A percentile compares a stretch with the other conserved stretches of the same genome.
Evolutionary conservation across 2,888 invertebrate species (phyloP).

Genomic region (Eilema griseolum): DNA sequence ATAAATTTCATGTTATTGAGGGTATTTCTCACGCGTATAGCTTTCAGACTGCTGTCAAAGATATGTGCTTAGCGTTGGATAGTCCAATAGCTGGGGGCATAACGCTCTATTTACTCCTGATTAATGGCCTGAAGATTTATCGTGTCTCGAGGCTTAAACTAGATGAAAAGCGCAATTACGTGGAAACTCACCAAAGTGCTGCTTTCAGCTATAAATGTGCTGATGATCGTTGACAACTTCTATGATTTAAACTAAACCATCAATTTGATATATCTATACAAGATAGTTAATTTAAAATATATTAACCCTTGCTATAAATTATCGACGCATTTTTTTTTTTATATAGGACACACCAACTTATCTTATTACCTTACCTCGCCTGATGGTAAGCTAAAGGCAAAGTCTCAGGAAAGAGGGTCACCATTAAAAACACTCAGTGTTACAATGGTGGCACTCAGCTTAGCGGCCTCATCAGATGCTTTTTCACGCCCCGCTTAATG

Average conservation of each 20-base stretch:
- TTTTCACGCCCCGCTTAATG: too few species aligned
- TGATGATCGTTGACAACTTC: slow-evolving; percentile 6
- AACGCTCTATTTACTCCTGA: slow-evolving; percentile 6
- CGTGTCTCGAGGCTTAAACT: background rate
- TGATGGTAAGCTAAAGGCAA: too few species aligned
- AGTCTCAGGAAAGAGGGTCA: too few species aligned
- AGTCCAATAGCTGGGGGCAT: slow-evolving; percentile 7
- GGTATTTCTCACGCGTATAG: slow-evolving; percentile 2
- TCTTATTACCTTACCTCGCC: too few species aligned
- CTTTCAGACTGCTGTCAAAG: slow-evolving; percentile 1
- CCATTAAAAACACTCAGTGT: too few species aligned
- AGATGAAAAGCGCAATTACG: slow-evolving; percentile 25
- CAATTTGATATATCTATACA: background rate
- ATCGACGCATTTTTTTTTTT: too few species aligned
- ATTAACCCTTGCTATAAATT: too few species aligned
- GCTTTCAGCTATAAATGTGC: background rate
- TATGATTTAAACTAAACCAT: background rate
- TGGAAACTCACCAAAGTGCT: slow-evolving; percentile 9
- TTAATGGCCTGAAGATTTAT: slow-evolving; percentile 15
- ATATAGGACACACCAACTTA: too few species aligned
- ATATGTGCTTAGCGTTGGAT: slow-evolving; percentile 4
- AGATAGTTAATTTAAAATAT: too few species aligned
- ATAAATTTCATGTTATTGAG: slow-evolving; percentile 3
- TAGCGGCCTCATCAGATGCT: too few species aligned
- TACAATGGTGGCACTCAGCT: too few species aligned